Percentiles rank a stretch among this genome's conserved stretches.
Conservation (phyloP, 1,140 invertebrate species). For the Drosophila ercepeae region DNA sequence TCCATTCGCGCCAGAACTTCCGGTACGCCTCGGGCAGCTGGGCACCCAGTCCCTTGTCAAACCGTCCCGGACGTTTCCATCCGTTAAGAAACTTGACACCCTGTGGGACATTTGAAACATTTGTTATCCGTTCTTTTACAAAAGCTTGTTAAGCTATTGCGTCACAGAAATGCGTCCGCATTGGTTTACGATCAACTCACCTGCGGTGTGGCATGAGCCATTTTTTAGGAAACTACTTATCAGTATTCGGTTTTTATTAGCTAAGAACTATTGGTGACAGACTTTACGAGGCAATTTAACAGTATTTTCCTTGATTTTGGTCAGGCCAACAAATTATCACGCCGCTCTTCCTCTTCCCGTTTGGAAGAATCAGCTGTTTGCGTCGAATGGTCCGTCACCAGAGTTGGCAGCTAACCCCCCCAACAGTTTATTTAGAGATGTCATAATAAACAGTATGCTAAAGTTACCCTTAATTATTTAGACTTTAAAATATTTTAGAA, state of each 20-base stretch:
- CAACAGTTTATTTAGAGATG: background rate
- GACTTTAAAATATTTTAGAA: background rate
- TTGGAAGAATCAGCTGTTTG: slow-evolving; percentile 41
- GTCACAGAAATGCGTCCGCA: slow-evolving; percentile 55
- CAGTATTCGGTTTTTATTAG: slow-evolving; percentile 7
- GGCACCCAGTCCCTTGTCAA: slow-evolving; percentile 86
- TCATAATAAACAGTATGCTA: background rate
- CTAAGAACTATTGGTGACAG: slow-evolving; percentile 28
- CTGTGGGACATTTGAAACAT: slow-evolving; percentile 30
- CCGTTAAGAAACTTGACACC: slow-evolving; percentile 74
- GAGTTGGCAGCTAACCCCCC: background rate
- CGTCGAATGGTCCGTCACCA: slow-evolving; percentile 7
- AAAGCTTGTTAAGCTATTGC: slow-evolving; percentile 46
- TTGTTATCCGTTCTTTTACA: slow-evolving; percentile 31
- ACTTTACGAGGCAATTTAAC: slow-evolving; percentile 15
- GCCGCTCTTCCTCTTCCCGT: slow-evolving; percentile 46
- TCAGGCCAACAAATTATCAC: slow-evolving; percentile 38
- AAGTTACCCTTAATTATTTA: too few relatives aligned
- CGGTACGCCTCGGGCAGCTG: slow-evolving; percentile 93
- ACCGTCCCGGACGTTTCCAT: slow-evolving; percentile 85
- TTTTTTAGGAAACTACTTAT: slow-evolving; percentile 23
- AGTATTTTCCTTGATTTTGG: slow-evolving; percentile 43
- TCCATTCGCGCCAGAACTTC: slow-evolving; percentile 95
- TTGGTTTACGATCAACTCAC: slow-evolving; percentile 21
- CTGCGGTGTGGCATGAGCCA: slow-evolving; percentile 71